Conservation (phyloP, 1,140 invertebrate genomes). For the Tetranychus urticae region DNA sequence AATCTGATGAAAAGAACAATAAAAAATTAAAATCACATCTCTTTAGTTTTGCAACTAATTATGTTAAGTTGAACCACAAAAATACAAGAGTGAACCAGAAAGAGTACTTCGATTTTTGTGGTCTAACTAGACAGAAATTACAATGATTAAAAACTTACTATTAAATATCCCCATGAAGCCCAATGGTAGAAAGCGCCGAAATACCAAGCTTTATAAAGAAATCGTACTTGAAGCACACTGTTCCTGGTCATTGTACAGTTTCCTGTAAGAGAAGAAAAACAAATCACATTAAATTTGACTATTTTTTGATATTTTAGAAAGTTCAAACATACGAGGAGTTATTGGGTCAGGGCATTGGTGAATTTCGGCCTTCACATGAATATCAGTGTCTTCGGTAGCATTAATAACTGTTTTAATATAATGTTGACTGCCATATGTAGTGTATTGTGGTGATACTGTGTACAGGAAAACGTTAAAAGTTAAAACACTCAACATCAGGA, state of each 20-base stretch:
- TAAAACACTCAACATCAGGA: slow-evolving; percentile 23
- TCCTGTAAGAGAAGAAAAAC: slow-evolving; percentile 11
- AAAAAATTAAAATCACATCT: slow-evolving; percentile 2
- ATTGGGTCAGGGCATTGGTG: background rate
- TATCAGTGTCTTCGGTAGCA: background rate
- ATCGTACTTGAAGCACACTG: slow-evolving; percentile 19
- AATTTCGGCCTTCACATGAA: background rate
- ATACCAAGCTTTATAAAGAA: slow-evolving; percentile 26
- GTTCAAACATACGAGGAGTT: background rate
- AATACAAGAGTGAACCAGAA: background rate
- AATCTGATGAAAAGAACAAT: slow-evolving; percentile 2
- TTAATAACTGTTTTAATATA: slow-evolving; percentile 11
- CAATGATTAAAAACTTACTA: slow-evolving; percentile 14
- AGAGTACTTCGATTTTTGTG: background rate
- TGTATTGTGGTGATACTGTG: slow-evolving; percentile 24
- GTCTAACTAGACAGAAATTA: background rate
- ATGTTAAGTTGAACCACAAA: background rate
- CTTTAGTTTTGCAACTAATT: background rate
- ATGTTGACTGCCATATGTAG: slow-evolving; percentile 23
- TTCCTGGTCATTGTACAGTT: slow-evolving; percentile 21
- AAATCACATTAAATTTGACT: background rate
- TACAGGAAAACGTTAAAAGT: slow-evolving; percentile 25
- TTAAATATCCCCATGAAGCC: slow-evolving; percentile 20
- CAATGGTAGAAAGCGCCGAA: slow-evolving; percentile 26
- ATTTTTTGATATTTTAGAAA: too few relatives aligned